A percentile compares a stretch with the other conserved stretches of the same genome.
These are phyloP conservation scores for Varanus komodoensis DNA, from an alignment of 2,113 vertebrate genomes.

Conservation along the genomic window DNA sequence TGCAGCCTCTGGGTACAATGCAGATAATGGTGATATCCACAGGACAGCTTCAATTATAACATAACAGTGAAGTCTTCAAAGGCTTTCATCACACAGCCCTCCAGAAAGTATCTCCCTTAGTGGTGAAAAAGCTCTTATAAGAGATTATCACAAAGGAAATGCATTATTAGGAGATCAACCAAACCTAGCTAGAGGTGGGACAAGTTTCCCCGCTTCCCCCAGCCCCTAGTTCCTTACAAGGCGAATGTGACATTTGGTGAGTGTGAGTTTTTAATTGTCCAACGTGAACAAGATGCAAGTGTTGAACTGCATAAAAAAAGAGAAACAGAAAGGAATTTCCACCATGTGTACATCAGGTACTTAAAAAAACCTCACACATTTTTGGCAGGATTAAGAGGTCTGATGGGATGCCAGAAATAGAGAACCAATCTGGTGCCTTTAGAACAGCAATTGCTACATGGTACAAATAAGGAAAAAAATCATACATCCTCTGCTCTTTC, in stretches of 20 bases:
- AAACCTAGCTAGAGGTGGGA: background rate
- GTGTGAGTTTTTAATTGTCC: background rate
- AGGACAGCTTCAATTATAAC: background rate
- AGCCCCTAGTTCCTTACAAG: background rate
- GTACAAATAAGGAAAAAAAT: background rate
- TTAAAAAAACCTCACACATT: background rate
- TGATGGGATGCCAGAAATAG: background rate
- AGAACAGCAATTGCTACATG: background rate
- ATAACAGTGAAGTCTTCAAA: background rate
- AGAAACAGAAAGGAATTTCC: background rate
- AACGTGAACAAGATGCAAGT: slow-evolving; percentile 35
- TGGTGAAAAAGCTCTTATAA: background rate
- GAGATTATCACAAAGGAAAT: background rate
- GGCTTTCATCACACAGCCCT: background rate
- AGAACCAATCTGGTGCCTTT: background rate
- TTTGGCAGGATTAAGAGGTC: background rate
- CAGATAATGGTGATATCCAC: background rate
- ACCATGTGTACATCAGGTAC: background rate
- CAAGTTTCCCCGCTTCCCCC: background rate
- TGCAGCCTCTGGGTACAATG: background rate
- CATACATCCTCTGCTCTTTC: background rate
- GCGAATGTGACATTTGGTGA: background rate
- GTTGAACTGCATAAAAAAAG: slow-evolving; percentile 70
- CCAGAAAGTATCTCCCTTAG: background rate
- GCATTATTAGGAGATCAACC: background rate